These are phyloP conservation scores for Scleropages formosus DNA, from an alignment of 2,797 vertebrate species.

Conservation along the genomic window DNA sequence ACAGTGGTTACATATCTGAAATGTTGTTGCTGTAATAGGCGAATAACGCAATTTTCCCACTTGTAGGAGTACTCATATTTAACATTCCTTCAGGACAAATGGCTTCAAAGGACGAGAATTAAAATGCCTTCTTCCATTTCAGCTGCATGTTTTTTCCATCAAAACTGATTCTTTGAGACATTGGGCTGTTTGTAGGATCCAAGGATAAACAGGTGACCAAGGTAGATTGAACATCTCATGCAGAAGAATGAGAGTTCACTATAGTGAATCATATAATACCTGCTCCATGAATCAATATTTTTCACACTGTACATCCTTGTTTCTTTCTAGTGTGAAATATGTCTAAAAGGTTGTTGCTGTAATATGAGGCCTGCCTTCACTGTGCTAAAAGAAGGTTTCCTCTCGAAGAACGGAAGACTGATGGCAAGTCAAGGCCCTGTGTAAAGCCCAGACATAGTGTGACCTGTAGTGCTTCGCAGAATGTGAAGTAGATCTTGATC, in stretches of 20 bases:
- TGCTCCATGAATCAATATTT: not conserved
- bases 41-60: constrained; percentile 5
- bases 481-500: too few relatives aligned
- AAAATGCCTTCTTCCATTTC: constrained; percentile 22
- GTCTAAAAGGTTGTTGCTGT: not conserved
- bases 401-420: too few relatives aligned
- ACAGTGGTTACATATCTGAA: too few relatives aligned
- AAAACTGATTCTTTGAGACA: constrained; percentile 25
- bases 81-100: constrained; percentile 22
- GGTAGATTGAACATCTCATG: not conserved
- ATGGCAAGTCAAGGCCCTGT: too few relatives aligned
- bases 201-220: not conserved
- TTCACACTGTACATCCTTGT: not conserved
- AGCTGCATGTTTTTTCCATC: constrained; percentile 10
- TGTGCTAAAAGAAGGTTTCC: too few relatives aligned
- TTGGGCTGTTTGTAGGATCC: constrained; percentile 3
- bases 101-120: constrained; percentile 15
- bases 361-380: too few relatives aligned
- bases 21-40: too few relatives aligned
- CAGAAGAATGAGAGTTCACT: not conserved
- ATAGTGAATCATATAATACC: not conserved
- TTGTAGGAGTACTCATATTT: constrained; percentile 20
- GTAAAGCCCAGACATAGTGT: too few relatives aligned
- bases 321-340: not conserved
- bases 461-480: too few relatives aligned